Evolutionary conservation across 2,113 vertebrate genomes (phyloP).

Genomic region (Xiphias gladius): DNA sequence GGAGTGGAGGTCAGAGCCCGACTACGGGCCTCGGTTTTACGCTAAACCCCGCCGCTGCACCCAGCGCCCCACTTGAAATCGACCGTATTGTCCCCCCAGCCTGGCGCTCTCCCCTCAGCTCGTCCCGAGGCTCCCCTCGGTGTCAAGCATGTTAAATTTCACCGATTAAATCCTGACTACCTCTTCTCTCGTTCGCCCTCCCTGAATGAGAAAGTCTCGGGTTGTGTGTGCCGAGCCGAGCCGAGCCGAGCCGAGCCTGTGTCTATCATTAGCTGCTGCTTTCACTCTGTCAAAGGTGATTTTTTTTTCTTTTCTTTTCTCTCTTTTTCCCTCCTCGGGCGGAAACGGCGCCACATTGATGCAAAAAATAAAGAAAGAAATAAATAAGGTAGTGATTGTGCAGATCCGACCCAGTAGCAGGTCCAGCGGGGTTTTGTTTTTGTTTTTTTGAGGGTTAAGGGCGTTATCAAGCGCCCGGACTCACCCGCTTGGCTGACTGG

Average conservation of each 20-base stretch:
- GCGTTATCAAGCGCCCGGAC: slow-evolving; percentile 31
- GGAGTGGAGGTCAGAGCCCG: slow-evolving; percentile 65
- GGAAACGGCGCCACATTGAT: slow-evolving; percentile 65
- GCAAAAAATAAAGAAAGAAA: slow-evolving; percentile 12
- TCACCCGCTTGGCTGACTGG: not conserved
- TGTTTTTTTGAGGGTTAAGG: not conserved
- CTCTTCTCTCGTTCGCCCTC: not conserved
- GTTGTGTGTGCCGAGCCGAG: not conserved
- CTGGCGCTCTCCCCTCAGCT: not conserved
- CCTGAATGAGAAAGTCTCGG: not conserved
- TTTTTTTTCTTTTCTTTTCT: not conserved
- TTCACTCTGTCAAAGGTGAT: slow-evolving; percentile 10
- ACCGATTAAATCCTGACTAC: not conserved
- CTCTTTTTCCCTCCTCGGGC: not conserved
- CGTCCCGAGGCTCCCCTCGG: not conserved
- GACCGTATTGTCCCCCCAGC: not conserved
- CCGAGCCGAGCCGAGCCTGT: not conserved
- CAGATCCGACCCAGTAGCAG: not conserved
- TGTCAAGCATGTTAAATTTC: not conserved
- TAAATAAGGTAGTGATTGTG: slow-evolving; percentile 39
- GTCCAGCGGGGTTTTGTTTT: not conserved
- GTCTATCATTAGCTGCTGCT: slow-evolving; percentile 18
- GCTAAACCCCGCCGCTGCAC: slow-evolving; percentile 16
- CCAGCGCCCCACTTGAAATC: not conserved
- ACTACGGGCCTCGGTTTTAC: slow-evolving; percentile 55